These are phyloP conservation scores for Drosophila quinaria DNA, from an alignment of 2,888 invertebrate genomes.

Conservation along the genomic window DNA sequence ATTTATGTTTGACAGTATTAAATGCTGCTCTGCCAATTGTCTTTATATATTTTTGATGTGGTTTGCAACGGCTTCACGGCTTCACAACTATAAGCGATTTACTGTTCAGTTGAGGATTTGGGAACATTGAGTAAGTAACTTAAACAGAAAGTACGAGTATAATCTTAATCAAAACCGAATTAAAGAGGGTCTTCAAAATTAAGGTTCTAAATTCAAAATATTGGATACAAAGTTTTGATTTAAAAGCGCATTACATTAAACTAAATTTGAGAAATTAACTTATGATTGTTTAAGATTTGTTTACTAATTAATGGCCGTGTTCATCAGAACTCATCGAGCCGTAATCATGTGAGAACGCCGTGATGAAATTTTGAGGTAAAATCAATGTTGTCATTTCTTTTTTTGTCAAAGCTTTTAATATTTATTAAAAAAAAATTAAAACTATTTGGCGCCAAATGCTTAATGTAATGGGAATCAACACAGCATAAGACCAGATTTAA, in stretches of 20 bases:
- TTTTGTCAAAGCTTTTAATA: no score
- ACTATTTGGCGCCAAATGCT: no score
- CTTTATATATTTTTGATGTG: slow-evolving; percentile 60
- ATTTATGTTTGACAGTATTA: slow-evolving; percentile 66
- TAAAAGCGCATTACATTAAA: background rate
- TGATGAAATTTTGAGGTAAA: no score
- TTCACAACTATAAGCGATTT: slow-evolving; percentile 55
- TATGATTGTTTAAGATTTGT: no score
- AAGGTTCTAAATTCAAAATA: background rate
- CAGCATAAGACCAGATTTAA: no score
- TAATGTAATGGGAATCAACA: no score
- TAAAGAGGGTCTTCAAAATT: background rate
- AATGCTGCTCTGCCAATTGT: slow-evolving; percentile 59
- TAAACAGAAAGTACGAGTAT: background rate
- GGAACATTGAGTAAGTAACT: background rate
- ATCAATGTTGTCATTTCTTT: no score
- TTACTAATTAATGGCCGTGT: no score
- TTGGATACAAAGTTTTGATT: background rate
- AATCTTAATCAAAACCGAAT: slow-evolving; percentile 7
- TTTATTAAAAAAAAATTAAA: no score
- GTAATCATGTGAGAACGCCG: no score
- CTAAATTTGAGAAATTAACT: no score
- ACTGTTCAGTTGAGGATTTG: slow-evolving; percentile 45
- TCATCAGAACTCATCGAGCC: no score
- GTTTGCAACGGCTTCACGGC: slow-evolving; percentile 27